Conservation (phyloP, 2,113 vertebrate species). For the Smithornis capensis region DNA sequence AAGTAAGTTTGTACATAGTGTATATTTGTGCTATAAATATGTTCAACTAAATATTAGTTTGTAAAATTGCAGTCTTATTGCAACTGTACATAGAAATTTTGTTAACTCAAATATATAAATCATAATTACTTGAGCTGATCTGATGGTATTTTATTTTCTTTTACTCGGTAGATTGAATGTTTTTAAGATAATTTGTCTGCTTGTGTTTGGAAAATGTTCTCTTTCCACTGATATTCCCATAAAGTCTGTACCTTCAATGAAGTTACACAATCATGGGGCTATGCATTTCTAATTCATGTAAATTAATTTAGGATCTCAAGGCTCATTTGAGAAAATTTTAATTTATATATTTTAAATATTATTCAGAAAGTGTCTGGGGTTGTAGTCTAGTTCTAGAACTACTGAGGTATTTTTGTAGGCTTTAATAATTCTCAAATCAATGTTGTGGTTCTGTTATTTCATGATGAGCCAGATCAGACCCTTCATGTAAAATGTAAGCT, state of each 20-base stretch:
- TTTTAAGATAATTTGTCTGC: conserved; percentile 21
- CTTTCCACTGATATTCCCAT: neutral
- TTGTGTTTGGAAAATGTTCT: conserved; percentile 17
- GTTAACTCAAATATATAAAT: neutral
- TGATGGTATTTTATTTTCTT: conserved; percentile 13
- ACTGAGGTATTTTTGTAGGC: neutral
- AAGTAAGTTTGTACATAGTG: conserved; percentile 55
- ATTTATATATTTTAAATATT: neutral
- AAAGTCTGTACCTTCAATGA: neutral
- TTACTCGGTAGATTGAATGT: neutral
- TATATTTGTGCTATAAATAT: conserved; percentile 52
- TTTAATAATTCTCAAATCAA: neutral
- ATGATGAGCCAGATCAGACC: neutral
- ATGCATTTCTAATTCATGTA: neutral
- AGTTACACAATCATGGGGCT: neutral
- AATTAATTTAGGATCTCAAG: neutral
- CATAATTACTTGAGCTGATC: neutral
- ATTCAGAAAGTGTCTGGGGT: neutral
- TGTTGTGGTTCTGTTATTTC: neutral
- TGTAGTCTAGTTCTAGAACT: conserved; percentile 8
- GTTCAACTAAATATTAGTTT: neutral
- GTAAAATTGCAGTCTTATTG: neutral
- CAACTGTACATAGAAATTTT: neutral
- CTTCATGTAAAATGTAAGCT: neutral
- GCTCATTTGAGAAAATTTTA: too few relatives aligned